Base-by-base conservation (phyloP, 2,113 vertebrate species). In the Irena cyanogastra region DNA sequence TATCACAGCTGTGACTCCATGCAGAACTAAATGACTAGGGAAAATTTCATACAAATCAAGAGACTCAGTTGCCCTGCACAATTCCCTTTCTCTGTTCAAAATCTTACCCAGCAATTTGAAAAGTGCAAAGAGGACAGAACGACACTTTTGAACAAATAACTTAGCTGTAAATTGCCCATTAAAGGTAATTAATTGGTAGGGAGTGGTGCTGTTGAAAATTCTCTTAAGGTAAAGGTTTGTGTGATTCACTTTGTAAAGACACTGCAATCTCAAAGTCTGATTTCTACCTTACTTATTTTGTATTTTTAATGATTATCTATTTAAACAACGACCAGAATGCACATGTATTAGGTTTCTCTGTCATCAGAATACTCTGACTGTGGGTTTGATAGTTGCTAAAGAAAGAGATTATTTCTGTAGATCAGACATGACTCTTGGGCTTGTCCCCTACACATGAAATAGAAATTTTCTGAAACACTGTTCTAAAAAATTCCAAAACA, bases 111-210 rank as follows among this genome's bases (percentile, higher is more conserved):
- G 42, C 1, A 3, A 89, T n/a, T 57, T 75, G 16, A 44, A 77
- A 87, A 60, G 17, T 13, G 14, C 27, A 83, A 33, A 61, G 54
- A 87, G 70, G 45, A 64, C 81, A 47, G 33, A 41, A 69, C 0
- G 0, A 45, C 22, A 57, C 14, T 26, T 42, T 13, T 0, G 0
- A 75, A 66, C 41, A 6, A 71, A 41, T 13, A 88, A 66, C 15
- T 57, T 24, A 15, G 15, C 23, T 3, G 3, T 13, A 64, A n/a
- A 64, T 45, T 57, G 17, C 35, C 30, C 68, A 17, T 61, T 84
- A 78, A 84, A 57, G 39, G 14, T 45, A 74, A 35, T 24, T 50
- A 81, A 81, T 3, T 45, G 30, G 10, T 19, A 33, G 17, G 23
- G 11, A 37, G 20, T 41, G 1, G 2, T 16, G 44, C n/a, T 75